Base-by-base conservation (phyloP, 2,797 vertebrate genomes). In the Trichosurus vulpecula region DNA sequence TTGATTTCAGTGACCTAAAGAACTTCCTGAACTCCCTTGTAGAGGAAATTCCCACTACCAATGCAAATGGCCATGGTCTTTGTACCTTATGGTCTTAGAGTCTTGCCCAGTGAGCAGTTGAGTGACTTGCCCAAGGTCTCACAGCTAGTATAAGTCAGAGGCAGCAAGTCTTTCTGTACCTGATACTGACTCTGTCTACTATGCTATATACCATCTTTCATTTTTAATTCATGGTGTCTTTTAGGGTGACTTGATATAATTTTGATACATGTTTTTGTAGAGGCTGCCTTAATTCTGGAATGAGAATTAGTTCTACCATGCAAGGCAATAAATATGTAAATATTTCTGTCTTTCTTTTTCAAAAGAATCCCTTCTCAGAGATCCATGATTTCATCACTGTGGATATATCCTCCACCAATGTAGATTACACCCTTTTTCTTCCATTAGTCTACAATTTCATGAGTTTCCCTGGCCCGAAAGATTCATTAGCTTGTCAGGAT, bases 261-360 rank as follows among this genome's bases (percentile, higher is more conserved):
- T 90, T 90, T 90, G 51, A 1, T 90, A 14, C 13, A 22, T 53
- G 51, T 22, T 90, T 90, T 52, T 53, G 13, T 53, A 90, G 51
- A 47, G 91, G 92, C 35, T 22, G 54, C 52, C 66, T 94, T 30
- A 35, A 3, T 87, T 95, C 94, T 16, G 58, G 90, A 96, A 96
- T 54, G 87, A 93, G 13, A 52, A 30, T 94, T 95, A 96, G 53
- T 52, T 95, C 25, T 90, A 91, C 55, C 41, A 0, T 74, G 41
- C 90, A 55, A 94, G 97, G 96, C 35, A 96, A 31, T 94, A 96
- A 94, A 55, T 93, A 9, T 94, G 4, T 89, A 92, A 96, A 58
- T 93, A 11, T 93, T 96, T 93, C 22, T 91, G 0, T 35, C 22
- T 92, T 91, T 29, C 52, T 93, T 11, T 91, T 97, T 91, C 56